A percentile compares a stretch with the other conserved stretches of the same genome.
These are phyloP conservation scores for Sceloporus undulatus DNA, from an alignment of 2,113 vertebrate genomes.

Conservation along the genomic window DNA sequence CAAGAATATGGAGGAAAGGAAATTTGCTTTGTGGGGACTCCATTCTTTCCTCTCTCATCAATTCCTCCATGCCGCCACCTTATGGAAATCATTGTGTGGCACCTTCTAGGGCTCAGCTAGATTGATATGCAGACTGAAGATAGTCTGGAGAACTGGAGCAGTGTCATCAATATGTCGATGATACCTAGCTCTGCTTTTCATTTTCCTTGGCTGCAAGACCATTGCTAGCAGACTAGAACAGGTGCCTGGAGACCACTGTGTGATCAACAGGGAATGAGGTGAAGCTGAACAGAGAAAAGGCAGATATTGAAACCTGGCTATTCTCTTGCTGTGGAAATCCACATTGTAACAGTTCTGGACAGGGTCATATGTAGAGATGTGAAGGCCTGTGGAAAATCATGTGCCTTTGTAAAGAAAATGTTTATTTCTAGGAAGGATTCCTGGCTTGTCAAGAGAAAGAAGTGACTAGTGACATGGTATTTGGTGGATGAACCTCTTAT, in stretches of 20 bases:
- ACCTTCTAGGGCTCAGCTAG: background rate
- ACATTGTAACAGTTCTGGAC: background rate
- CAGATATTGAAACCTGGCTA: background rate
- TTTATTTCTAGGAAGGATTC: background rate
- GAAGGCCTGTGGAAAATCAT: background rate
- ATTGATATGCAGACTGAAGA: background rate
- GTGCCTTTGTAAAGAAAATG: background rate
- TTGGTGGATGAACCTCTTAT: background rate
- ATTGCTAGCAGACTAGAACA: background rate
- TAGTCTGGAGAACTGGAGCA: background rate
- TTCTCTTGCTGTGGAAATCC: background rate
- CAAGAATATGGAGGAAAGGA: too few species aligned
- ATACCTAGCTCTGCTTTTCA: background rate
- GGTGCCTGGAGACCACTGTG: background rate
- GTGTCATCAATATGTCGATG: background rate
- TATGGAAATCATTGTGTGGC: background rate
- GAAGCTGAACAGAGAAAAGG: background rate
- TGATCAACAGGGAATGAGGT: background rate
- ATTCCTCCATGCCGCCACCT: background rate
- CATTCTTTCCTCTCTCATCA: background rate
- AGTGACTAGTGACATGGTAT: background rate
- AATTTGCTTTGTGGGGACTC: background rate
- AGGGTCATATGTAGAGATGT: too few species aligned
- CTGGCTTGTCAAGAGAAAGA: background rate
- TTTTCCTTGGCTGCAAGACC: background rate